Evolutionary conservation across 1,140 invertebrate species (phyloP), one percentile per base, ranked within the genome.

Genomic region (Drosophila tani): DNA sequence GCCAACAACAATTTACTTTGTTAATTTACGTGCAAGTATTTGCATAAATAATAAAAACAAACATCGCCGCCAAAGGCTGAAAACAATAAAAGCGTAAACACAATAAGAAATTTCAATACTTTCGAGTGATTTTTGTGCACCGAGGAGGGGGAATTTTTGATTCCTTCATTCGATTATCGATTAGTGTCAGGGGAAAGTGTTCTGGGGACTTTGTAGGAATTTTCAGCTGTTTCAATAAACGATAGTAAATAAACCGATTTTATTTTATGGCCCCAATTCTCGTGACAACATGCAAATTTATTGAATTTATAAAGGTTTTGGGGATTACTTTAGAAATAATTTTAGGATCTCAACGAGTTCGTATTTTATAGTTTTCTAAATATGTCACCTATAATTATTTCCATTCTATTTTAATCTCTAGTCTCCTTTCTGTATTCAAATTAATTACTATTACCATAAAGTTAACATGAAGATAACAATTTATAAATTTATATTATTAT

Each of bases 21-120:
- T 83, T 87, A 81, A 84, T 87, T 87, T 87, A 88, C 81, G 81
- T 70, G 66, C 50, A 74, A 63, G 65, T 75, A 87, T 87, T 87
- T 87, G 74, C 84, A 87, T 87, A 88, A 90, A 84, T 88, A 76
- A 67, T 58, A 77, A 50, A 59, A 53, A 43, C 29, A 76, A 43
- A 43, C 19, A 76, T 35, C 17, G 19, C 14, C 32, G n/a, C 35
- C 27, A 29, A 46, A 46, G 19, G 15, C 57, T 24, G n/a, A 49
- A 65, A 56, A 74, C 58, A 65, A 62, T 58, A 57, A 69, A 40
- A 32, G 35, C 19, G 29, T 11, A 47, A 75, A 19, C 9, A 3
- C 46, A 24, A 55, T 35, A 29, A 21, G 29, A 43, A 43, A 51
- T 66, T 66, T 66, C 29, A 68, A 67, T 24, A 51, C 24, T 38